A percentile compares a stretch with the other conserved stretches of the same genome.
These are phyloP conservation scores for Ametastegia equiseti DNA, from an alignment of 2,888 invertebrate genomes.

Conservation along the genomic window DNA sequence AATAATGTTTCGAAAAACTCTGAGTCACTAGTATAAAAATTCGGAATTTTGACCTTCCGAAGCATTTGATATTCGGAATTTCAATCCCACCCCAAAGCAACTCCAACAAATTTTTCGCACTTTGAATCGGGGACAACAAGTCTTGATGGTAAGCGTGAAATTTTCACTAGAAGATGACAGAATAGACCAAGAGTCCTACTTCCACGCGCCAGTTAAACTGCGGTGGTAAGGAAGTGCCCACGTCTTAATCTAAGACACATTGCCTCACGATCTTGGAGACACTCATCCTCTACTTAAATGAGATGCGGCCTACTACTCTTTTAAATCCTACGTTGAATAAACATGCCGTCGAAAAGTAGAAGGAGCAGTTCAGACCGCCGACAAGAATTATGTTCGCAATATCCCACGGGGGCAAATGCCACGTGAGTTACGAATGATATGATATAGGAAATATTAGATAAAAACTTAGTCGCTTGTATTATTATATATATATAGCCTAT, in stretches of 20 bases:
- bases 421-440: conserved; percentile 39
- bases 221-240: conserved; percentile 40
- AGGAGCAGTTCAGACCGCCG: conserved; percentile 42
- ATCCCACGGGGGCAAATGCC: conserved; percentile 53
- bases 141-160: background rate
- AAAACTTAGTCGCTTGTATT: conserved; percentile 24
- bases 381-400: conserved; percentile 62
- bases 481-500: background rate
- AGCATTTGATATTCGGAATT: too few species aligned
- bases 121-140: background rate
- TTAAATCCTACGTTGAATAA: conserved; percentile 57
- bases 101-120: too few species aligned
- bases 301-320: conserved; percentile 47
- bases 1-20: too few species aligned
- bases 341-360: conserved; percentile 51
- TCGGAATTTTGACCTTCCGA: too few species aligned
- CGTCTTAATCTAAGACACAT: conserved; percentile 44
- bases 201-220: conserved; percentile 2
- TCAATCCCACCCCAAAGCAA: too few species aligned
- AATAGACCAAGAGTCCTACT: background rate
- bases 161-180: background rate
- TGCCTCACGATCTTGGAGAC: conserved; percentile 39
- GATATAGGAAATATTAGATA: conserved; percentile 36
- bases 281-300: conserved; percentile 46
- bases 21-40: too few species aligned